Evolutionary conservation across 1,140 invertebrate species (phyloP).

Genomic region (Drosophila bipectinata): DNA sequence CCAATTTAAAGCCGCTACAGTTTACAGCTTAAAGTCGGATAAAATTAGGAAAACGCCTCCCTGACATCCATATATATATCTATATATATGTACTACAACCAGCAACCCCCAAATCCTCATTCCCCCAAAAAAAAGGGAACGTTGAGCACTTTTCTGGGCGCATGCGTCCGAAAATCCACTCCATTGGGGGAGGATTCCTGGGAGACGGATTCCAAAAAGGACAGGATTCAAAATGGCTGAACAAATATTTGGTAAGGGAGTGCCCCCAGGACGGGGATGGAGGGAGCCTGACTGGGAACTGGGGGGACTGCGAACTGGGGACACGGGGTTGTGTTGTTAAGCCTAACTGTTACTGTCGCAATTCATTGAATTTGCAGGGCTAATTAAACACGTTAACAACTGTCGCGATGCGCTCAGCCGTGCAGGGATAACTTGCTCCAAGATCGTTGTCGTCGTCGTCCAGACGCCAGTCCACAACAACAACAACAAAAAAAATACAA

Average conservation of each 20-base stretch:
- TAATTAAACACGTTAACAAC: slow-evolving; percentile 82
- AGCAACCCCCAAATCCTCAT: not conserved
- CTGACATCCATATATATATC: not conserved
- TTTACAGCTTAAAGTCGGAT: slow-evolving; percentile 29
- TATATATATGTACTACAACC: not conserved
- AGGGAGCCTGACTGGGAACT: not conserved
- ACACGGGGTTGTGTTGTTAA: slow-evolving; percentile 50
- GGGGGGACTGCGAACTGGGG: not conserved
- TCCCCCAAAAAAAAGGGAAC: too few species aligned
- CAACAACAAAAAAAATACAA: slow-evolving; percentile 21
- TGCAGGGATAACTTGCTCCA: slow-evolving; percentile 75
- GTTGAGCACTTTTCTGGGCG: slow-evolving; percentile 45
- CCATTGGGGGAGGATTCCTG: slow-evolving; percentile 41
- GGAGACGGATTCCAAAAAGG: slow-evolving; percentile 28
- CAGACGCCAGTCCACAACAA: slow-evolving; percentile 49
- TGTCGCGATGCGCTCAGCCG: slow-evolving; percentile 74
- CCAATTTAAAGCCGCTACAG: slow-evolving; percentile 43
- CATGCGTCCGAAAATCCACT: slow-evolving; percentile 44
- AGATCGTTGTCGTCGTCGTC: slow-evolving; percentile 68
- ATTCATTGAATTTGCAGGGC: slow-evolving; percentile 81
- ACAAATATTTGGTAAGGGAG: slow-evolving; percentile 77
- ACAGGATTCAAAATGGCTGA: slow-evolving; percentile 77
- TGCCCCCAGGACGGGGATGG: slow-evolving; percentile 17
- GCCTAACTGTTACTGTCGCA: slow-evolving; percentile 81
- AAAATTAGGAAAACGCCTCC: slow-evolving; percentile 18